These are phyloP conservation scores for Machimus rusticus DNA, from an alignment of 2,888 invertebrate genomes.

Conservation along the genomic window DNA sequence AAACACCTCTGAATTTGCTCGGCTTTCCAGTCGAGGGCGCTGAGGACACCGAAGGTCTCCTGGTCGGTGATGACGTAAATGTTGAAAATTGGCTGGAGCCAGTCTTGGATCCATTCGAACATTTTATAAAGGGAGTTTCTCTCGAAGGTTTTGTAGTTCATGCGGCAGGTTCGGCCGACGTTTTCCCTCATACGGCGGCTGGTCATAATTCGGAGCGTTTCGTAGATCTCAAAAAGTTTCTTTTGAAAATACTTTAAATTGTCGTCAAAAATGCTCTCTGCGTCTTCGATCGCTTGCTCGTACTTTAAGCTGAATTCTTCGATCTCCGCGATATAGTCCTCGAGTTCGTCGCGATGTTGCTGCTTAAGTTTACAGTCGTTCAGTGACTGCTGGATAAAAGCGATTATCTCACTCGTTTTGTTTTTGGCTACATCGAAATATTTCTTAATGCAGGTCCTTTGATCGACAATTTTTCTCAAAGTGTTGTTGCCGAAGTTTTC, in stretches of 20 bases:
- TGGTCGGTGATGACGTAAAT: not conserved
- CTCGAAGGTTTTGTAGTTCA: not conserved
- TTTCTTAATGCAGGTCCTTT: not conserved
- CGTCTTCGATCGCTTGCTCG: conserved; percentile 56
- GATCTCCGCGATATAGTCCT: conserved; percentile 58
- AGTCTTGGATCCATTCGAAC: not conserved
- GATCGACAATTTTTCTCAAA: not conserved
- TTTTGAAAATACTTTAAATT: conserved; percentile 48
- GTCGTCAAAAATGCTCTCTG: conserved; percentile 54
- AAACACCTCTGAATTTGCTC: conserved; percentile 15
- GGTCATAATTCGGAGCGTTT: not conserved
- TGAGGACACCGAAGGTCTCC: not conserved
- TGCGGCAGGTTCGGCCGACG: not conserved
- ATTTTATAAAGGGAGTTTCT: not conserved
- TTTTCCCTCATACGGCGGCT: not conserved
- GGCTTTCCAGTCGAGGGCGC: not conserved
- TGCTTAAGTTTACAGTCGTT: too few relatives aligned
- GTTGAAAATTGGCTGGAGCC: not conserved
- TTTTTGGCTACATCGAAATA: not conserved
- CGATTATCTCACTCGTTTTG: not conserved
- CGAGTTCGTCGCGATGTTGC: conserved; percentile 47
- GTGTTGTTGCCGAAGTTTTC: not conserved
- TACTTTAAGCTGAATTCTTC: conserved; percentile 57
- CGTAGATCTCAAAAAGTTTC: not conserved
- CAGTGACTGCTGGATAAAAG: not conserved